phyloP scores from a whole-genome alignment of 2,113 vertebrate species.

The Rhabdomys dilectus region DNA sequence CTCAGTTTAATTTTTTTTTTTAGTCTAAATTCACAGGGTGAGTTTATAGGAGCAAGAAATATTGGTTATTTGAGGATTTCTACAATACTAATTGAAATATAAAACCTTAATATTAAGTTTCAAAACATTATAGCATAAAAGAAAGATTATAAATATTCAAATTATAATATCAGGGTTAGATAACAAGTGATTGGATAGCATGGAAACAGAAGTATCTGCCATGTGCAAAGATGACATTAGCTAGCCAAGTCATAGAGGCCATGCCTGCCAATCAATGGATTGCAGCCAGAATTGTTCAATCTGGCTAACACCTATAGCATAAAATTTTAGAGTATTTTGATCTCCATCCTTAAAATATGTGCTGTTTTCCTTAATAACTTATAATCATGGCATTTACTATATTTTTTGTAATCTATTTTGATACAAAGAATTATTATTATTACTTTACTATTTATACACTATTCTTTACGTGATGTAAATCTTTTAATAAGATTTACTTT shows the following conservation, averaged over 20 bases:
- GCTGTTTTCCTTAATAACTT: background rate
- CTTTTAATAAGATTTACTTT: background rate
- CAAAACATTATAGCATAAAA: background rate
- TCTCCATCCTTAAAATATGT: background rate
- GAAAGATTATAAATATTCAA: background rate
- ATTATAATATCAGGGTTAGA: background rate
- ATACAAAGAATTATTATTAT: background rate
- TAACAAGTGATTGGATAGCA: background rate
- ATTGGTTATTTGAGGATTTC: constrained; percentile 4
- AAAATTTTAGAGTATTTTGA: background rate
- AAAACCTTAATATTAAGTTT: background rate
- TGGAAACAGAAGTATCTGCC: background rate
- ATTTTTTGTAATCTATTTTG: background rate
- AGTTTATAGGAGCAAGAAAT: background rate
- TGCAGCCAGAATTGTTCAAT: background rate
- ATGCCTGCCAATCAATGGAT: background rate
- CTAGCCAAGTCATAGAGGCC: background rate
- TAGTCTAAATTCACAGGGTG: constrained; percentile 11
- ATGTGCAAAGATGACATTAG: no score
- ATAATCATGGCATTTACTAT: background rate
- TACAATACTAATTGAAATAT: background rate
- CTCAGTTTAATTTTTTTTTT: background rate
- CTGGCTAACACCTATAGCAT: background rate
- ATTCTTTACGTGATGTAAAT: background rate
- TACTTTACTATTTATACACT: background rate